These are phyloP conservation scores for Phorcus lineatus DNA, from an alignment of 2,888 invertebrate species.

Conservation along the genomic window DNA sequence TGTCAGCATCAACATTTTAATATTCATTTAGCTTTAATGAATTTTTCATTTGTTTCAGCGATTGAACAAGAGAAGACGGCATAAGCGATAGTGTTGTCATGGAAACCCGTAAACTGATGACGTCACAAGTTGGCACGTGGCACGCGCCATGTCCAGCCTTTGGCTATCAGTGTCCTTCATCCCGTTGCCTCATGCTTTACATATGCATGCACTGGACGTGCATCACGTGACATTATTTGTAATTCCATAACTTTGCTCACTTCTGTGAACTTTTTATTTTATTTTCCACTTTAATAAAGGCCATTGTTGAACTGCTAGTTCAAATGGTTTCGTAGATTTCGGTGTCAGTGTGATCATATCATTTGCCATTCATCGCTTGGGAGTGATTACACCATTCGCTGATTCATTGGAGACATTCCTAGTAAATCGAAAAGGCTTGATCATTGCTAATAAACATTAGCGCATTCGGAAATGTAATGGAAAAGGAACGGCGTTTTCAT, in stretches of 20 bases:
- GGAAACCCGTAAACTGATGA: not conserved
- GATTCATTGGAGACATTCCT: too few relatives aligned
- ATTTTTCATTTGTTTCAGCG: not conserved
- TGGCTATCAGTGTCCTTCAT: not conserved
- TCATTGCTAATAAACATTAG: too few relatives aligned
- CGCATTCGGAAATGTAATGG: too few relatives aligned
- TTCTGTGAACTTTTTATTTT: conserved; percentile 9
- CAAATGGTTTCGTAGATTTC: not conserved
- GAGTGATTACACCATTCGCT: too few relatives aligned
- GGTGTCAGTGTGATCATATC: too few relatives aligned
- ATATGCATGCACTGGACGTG: not conserved
- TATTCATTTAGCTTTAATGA: not conserved
- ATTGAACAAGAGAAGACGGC: not conserved
- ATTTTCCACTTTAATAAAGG: conserved; percentile 11
- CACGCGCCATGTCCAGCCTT: not conserved
- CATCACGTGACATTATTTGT: conserved; percentile 3
- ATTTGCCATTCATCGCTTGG: too few relatives aligned
- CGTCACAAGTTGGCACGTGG: conserved; percentile 4
- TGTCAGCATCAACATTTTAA: too few relatives aligned
- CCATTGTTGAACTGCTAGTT: not conserved
- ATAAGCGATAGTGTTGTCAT: not conserved
- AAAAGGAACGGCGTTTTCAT: too few relatives aligned
- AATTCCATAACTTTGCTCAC: conserved; percentile 13
- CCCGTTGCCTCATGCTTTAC: conserved; percentile 9
- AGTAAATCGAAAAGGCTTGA: too few relatives aligned